phyloP scores from a whole-genome alignment of 2,797 vertebrate species.

The Thunnus albacares region DNA sequence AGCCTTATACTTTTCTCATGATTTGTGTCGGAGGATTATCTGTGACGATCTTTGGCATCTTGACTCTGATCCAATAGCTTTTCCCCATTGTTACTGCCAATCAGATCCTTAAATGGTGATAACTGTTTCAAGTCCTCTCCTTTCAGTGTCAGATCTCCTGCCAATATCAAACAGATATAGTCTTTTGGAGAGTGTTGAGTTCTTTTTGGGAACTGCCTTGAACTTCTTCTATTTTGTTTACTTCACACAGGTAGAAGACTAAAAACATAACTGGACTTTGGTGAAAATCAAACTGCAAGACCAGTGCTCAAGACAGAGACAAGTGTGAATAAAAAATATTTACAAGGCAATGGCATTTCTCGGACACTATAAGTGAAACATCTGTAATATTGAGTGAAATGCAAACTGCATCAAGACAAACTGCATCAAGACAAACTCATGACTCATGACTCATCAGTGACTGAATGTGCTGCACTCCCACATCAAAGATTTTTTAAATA shows the following conservation, averaged over 20 bases:
- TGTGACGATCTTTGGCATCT: not conserved
- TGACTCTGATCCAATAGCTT: not conserved
- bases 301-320: not conserved
- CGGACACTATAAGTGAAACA: conserved; percentile 1
- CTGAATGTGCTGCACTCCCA: conserved; percentile 29
- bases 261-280: not conserved
- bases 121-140: not conserved
- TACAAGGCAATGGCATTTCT: not conserved
- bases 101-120: not conserved
- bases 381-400: not conserved
- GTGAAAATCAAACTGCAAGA: not conserved
- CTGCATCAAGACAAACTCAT: conserved; percentile 26
- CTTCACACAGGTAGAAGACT: not conserved
- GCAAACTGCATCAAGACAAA: conserved; percentile 6
- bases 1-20: not conserved
- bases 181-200: not conserved
- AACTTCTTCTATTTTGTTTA: not conserved
- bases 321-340: not conserved
- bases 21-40: not conserved
- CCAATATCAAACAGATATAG: not conserved
- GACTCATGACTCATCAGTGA: conserved; percentile 47
- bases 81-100: not conserved
- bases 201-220: not conserved
- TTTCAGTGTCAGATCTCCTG: not conserved
- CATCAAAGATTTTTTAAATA: conserved; percentile 29